Evolutionary conservation across 2,888 invertebrate genomes (phyloP).

Genomic region (Orthonychiurus folsomi): DNA sequence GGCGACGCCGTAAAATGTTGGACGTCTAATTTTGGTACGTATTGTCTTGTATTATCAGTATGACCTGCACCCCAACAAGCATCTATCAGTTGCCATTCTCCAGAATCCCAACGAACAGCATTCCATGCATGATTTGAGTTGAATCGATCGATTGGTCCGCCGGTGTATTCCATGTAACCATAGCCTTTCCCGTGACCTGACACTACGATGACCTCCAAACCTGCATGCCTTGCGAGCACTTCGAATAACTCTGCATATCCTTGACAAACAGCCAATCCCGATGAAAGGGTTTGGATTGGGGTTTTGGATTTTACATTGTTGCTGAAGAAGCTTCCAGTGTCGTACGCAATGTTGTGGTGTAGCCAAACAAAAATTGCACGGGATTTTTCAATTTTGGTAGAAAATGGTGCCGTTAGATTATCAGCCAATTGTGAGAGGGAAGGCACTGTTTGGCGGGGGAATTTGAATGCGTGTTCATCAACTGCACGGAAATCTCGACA

Average conservation of each 20-base stretch:
- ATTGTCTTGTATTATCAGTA: background rate
- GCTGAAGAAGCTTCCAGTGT: constrained; percentile 5
- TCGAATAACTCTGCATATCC: constrained; percentile 13
- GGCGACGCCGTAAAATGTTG: constrained; percentile 4
- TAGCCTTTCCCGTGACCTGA: constrained; percentile 11
- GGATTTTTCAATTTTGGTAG: constrained; percentile 5
- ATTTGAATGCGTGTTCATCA: background rate
- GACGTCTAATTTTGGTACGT: background rate
- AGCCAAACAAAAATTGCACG: constrained; percentile 13
- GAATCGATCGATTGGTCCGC: background rate
- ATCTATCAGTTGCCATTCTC: constrained; percentile 11
- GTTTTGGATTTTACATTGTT: background rate
- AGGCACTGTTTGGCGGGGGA: background rate
- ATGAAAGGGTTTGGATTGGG: background rate
- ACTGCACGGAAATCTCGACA: background rate
- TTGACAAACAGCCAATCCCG: constrained; percentile 12
- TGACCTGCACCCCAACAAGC: constrained; percentile 11
- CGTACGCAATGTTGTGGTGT: constrained; percentile 12
- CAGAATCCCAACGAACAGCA: constrained; percentile 6
- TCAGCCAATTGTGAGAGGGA: background rate
- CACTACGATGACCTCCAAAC: background rate
- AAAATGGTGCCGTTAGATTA: constrained; percentile 2
- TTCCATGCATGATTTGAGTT: constrained; percentile 13
- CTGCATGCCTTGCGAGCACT: background rate
- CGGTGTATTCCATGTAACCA: background rate